phyloP scores from a whole-genome alignment of 2,888 invertebrate species.

The Meghimatium bilineatum region DNA sequence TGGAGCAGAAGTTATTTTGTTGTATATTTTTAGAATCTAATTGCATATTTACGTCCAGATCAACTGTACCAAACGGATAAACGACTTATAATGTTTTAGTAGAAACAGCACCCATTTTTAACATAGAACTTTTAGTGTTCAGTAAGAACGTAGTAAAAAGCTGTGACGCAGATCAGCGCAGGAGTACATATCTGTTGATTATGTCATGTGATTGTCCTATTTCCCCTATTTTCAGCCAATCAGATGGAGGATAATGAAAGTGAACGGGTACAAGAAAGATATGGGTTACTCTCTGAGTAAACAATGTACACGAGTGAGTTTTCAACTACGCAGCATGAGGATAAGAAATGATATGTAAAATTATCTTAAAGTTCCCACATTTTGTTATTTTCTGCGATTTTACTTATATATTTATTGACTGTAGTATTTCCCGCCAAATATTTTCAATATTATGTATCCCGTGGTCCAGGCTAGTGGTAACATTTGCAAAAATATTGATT shows the following conservation, averaged over 20 bases:
- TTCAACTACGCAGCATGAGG: not conserved
- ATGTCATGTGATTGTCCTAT: not conserved
- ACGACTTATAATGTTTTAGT: too few relatives aligned
- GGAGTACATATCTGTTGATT: not conserved
- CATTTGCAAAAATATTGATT: too few relatives aligned
- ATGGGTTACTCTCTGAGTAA: not conserved
- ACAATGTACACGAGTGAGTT: not conserved
- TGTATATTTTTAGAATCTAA: too few relatives aligned
- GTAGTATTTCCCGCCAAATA: too few relatives aligned
- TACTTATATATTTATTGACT: not conserved
- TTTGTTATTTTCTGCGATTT: not conserved
- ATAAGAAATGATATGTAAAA: not conserved
- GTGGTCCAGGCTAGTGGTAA: too few relatives aligned
- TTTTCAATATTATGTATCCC: too few relatives aligned
- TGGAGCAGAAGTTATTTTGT: too few relatives aligned
- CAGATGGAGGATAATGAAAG: not conserved
- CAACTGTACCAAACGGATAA: too few relatives aligned
- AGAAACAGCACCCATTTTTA: too few relatives aligned
- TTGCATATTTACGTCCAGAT: too few relatives aligned
- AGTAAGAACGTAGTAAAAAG: not conserved
- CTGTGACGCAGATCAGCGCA: not conserved
- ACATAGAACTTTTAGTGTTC: too few relatives aligned
- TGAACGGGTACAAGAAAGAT: not conserved
- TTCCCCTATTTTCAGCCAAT: constrained; percentile 5
- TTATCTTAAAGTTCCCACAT: not conserved